Evolutionary conservation across 2,113 vertebrate species (phyloP).

Genomic region (Nanger granti): DNA sequence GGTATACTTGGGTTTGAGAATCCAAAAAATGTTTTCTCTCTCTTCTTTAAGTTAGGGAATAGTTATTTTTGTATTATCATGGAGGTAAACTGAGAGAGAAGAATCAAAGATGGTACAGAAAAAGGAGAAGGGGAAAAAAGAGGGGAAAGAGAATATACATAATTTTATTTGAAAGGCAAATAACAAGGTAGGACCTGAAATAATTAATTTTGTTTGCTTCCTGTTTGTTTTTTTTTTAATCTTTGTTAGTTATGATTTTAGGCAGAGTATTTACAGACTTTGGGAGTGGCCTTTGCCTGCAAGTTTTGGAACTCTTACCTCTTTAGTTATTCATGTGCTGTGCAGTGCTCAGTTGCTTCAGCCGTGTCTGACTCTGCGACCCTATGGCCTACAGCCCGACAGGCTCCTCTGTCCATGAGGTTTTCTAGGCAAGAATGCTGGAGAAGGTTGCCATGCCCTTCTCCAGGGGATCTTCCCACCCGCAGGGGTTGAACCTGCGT

Average conservation of each 20-base stretch:
- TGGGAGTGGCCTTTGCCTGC: background rate
- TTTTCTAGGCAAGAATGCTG: background rate
- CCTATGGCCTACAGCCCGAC: background rate
- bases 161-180: background rate
- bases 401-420: background rate
- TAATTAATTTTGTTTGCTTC: background rate
- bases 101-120: background rate
- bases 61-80: background rate
- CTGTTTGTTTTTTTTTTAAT: background rate
- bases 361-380: accelerated
- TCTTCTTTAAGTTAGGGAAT: background rate
- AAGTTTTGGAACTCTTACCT: background rate
- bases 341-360: background rate
- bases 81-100: background rate
- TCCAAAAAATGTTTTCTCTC: background rate
- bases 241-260: background rate
- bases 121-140: background rate
- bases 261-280: background rate
- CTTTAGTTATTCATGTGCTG: background rate
- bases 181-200: background rate
- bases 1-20: background rate
- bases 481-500: background rate
- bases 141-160: background rate
- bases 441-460: background rate
- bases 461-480: background rate